These are phyloP conservation scores for Carposina sasakii DNA, from an alignment of 1,140 invertebrate species.

Conservation along the genomic window DNA sequence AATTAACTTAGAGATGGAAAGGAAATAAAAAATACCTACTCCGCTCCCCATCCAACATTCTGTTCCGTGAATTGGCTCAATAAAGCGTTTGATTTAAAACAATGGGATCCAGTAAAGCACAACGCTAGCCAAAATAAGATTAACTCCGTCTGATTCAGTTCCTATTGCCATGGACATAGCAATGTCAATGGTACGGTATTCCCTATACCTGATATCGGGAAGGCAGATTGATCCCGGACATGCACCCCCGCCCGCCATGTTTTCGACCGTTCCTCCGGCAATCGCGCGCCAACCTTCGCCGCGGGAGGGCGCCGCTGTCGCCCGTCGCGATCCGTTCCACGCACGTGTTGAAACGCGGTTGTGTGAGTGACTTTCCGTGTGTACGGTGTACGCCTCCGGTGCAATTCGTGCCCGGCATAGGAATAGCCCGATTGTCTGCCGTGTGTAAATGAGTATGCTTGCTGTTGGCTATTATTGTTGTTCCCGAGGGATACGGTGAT, in stretches of 20 bases:
- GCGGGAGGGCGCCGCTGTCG: slow-evolving; percentile 50
- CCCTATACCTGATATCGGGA: slow-evolving; percentile 21
- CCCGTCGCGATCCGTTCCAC: slow-evolving; percentile 23
- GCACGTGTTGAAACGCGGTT: slow-evolving; percentile 33
- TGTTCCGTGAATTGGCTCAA: too few species aligned
- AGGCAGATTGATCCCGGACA: slow-evolving; percentile 53
- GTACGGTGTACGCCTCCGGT: slow-evolving; percentile 41
- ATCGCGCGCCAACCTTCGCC: slow-evolving; percentile 60
- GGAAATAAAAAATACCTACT: too few species aligned
- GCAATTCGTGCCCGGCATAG: slow-evolving; percentile 53
- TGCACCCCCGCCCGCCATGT: slow-evolving; percentile 46
- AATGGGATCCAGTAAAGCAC: too few species aligned
- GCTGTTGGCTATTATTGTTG: slow-evolving; percentile 47
- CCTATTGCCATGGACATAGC: too few species aligned
- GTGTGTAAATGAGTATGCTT: slow-evolving; percentile 47
- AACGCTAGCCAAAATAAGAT: too few species aligned
- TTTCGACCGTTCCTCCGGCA: slow-evolving; percentile 31
- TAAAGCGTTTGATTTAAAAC: too few species aligned
- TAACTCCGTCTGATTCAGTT: too few species aligned
- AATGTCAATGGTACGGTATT: slow-evolving; percentile 20
- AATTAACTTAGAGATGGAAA: too few species aligned
- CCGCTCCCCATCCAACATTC: too few species aligned
- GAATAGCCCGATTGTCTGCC: slow-evolving; percentile 38
- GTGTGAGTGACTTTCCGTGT: slow-evolving; percentile 55
- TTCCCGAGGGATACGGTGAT: slow-evolving; percentile 39